phyloP scores from a whole-genome alignment of 92 coral and sea anemone species.

The Umimayanthus kanabou region DNA sequence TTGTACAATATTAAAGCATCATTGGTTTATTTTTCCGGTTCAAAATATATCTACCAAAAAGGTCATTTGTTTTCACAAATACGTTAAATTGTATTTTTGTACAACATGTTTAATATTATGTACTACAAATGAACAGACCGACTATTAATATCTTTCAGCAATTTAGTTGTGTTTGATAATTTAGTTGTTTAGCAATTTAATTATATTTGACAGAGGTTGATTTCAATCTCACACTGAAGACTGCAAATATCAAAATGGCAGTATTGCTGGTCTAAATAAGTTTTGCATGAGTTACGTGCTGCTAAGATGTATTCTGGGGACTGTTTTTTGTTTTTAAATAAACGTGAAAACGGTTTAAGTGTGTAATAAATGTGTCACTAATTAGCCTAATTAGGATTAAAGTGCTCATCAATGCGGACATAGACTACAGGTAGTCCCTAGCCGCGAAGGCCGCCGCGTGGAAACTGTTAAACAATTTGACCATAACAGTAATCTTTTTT shows the following conservation, averaged over 20 bases:
- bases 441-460: no score
- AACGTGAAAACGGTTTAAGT: no score
- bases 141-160: neutral
- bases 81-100: neutral
- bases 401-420: no score
- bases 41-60: no score
- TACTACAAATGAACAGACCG: neutral
- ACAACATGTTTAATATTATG: neutral
- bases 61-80: neutral
- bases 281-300: neutral
- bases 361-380: neutral
- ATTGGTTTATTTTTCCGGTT: neutral
- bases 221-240: neutral
- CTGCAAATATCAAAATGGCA: neutral
- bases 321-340: no score
- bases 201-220: no score
- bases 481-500: no score
- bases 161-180: no score
- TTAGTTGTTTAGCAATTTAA: no score
- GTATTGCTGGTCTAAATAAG: neutral
- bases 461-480: no score
- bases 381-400: no score
- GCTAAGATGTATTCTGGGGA: neutral
- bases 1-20: neutral
- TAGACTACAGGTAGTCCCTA: no score